These are phyloP conservation scores for Drosophila eugracilis DNA, from an alignment of 1,140 invertebrate species.

Conservation along the genomic window DNA sequence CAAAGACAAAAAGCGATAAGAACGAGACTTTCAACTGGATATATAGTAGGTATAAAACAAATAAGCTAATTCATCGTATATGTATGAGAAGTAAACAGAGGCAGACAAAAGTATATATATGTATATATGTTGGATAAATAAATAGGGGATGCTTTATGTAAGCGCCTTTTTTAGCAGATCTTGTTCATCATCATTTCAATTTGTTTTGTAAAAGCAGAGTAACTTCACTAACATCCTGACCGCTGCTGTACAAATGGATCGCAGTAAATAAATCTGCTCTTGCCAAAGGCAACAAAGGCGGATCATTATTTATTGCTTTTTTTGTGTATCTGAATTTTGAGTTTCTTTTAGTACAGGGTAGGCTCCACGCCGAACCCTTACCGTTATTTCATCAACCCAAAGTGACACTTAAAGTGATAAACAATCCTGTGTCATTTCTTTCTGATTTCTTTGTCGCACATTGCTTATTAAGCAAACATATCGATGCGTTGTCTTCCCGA, in stretches of 20 bases:
- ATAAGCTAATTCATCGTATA: conserved; percentile 33
- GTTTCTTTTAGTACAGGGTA: background rate
- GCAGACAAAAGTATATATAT: background rate
- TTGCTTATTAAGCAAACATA: conserved; percentile 24
- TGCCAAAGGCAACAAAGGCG: conserved; percentile 19
- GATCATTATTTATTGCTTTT: conserved; percentile 27
- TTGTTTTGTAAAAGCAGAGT: background rate
- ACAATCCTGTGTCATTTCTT: conserved; percentile 7
- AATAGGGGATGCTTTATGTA: background rate
- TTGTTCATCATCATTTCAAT: background rate
- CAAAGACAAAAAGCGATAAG: conserved; percentile 33
- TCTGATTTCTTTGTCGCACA: conserved; percentile 15
- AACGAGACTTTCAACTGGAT: conserved; percentile 38
- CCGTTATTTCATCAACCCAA: background rate
- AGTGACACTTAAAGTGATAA: conserved; percentile 31
- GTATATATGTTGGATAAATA: background rate
- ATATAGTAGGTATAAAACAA: conserved; percentile 27
- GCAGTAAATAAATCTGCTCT: conserved; percentile 18
- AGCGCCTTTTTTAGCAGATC: no score
- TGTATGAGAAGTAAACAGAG: conserved; percentile 7
- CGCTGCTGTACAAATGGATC: conserved; percentile 4
- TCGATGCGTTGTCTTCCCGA: conserved; percentile 4
- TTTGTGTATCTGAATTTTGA: background rate
- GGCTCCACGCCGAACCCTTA: conserved; percentile 3
- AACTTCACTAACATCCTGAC: background rate